These are phyloP conservation scores for Gallinago media DNA, from an alignment of 2,113 vertebrate genomes.

Conservation along the genomic window DNA sequence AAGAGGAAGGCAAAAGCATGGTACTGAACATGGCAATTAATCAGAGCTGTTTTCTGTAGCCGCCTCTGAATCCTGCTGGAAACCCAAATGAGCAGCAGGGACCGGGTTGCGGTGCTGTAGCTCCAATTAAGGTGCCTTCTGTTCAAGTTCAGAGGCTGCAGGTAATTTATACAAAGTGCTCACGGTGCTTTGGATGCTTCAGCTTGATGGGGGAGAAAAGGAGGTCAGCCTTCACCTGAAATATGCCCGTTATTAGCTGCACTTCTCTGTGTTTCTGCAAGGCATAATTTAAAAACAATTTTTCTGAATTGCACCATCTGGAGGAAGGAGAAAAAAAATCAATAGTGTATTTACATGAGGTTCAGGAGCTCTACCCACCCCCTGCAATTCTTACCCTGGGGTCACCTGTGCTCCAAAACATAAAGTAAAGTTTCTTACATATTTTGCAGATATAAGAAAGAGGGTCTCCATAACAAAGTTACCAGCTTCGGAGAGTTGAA, in stretches of 20 bases:
- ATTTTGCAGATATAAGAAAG: neutral
- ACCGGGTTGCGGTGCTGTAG: neutral
- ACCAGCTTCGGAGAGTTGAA: neutral
- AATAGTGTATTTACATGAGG: constrained; percentile 32
- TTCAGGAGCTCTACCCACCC: neutral
- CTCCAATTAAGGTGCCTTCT: constrained; percentile 51
- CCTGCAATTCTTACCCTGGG: accelerated
- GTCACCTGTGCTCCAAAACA: neutral
- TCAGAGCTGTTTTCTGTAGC: neutral
- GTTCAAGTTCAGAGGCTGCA: neutral
- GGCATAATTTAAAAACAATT: constrained; percentile 64
- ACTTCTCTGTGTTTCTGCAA: constrained; percentile 22
- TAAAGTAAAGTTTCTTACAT: neutral
- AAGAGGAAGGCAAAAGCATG: neutral
- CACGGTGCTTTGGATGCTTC: neutral
- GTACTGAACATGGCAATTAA: neutral
- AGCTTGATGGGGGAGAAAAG: constrained; percentile 34
- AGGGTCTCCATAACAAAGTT: neutral
- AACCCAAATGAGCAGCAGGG: neutral
- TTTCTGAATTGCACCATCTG: constrained; percentile 64
- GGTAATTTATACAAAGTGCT: constrained; percentile 21
- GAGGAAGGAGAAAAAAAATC: constrained; percentile 51
- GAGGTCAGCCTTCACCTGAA: constrained; percentile 57
- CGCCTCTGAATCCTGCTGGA: neutral
- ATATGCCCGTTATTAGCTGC: constrained; percentile 38